These are phyloP conservation scores for Tachycineta bicolor DNA, from an alignment of 2,113 vertebrate genomes.

Conservation along the genomic window DNA sequence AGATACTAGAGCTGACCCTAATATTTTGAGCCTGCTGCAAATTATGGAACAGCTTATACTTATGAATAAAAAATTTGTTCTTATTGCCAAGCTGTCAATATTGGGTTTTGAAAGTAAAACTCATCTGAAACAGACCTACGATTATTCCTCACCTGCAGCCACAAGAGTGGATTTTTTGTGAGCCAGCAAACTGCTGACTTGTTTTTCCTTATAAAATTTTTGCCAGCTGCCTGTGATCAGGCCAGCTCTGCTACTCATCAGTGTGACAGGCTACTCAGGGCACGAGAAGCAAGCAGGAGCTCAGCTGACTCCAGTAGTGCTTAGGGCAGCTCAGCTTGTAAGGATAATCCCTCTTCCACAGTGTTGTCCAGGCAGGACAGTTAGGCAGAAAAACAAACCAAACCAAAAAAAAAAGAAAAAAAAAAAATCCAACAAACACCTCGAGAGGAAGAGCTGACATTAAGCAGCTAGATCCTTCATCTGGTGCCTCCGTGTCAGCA, in stretches of 20 bases:
- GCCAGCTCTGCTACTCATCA: neutral
- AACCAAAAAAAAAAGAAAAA: too few species aligned
- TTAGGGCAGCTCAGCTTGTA: neutral
- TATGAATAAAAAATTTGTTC: neutral
- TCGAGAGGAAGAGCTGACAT: neutral
- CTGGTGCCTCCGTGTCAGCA: neutral
- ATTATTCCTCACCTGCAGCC: neutral
- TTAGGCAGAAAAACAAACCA: neutral
- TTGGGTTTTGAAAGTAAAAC: neutral
- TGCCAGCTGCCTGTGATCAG: neutral
- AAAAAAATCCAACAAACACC: neutral
- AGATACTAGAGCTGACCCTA: neutral
- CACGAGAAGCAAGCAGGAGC: neutral
- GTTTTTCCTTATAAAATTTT: neutral
- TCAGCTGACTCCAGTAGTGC: neutral
- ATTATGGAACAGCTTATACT: neutral
- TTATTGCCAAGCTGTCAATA: neutral
- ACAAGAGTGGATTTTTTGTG: neutral
- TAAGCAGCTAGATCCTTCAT: neutral
- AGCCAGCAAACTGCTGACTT: neutral
- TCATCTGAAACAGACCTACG: neutral
- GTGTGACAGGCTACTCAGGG: neutral
- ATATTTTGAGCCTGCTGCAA: neutral
- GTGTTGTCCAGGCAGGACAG: neutral
- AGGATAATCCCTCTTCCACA: neutral